Base-by-base conservation (phyloP, 2,113 vertebrate species). In the Naja naja region DNA sequence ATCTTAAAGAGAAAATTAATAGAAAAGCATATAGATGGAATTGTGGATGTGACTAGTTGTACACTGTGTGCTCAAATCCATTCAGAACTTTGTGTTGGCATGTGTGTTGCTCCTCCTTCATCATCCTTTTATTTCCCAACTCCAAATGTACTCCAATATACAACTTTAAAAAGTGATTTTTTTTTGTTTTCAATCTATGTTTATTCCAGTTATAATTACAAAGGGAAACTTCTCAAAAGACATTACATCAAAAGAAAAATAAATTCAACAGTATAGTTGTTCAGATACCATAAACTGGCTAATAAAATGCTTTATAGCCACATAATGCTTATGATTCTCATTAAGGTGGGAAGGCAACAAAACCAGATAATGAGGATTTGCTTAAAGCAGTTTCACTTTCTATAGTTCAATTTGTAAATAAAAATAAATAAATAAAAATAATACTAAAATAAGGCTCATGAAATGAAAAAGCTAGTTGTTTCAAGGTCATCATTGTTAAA, bases 351-450 rank as follows among this genome's bases (percentile, higher is more conserved):
- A 69, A 2, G 1, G 10, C 3, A 93, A 22, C 11, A 87, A 43
- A 86, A 86, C 25, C 89, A 55, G 86, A 89, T 91, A 2, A 12
- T 85, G 60, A 81, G n/a, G 52, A 43, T 34, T 85, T 54, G 34
- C 22, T 64, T 88, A 20, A 91, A 91, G 89, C 52, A 56, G 87
- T 47, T 58, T 93, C 39, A 23, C 22, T 92, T 93, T 92, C 2
- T 85, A 23, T n/a, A 85, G 85, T 56, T 93, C 93, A 89, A 54
- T 90, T 52, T 88, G 22, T 93, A 95, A 94, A 91, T 86, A 91
- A 90, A 81, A 81, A 90, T 56, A 87, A 91, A 8, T 93, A 95
- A 94, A 91, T 86, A 91, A 81, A 81, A 81, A 85, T 56, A 87
- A 91, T 30, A 43, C 34, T 27, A 89, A 23, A 88, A 81, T 43